A percentile compares a stretch with the other conserved stretches of the same genome.
Conservation (phyloP, 2,113 vertebrate species). For the Phalacrocorax carbo region DNA sequence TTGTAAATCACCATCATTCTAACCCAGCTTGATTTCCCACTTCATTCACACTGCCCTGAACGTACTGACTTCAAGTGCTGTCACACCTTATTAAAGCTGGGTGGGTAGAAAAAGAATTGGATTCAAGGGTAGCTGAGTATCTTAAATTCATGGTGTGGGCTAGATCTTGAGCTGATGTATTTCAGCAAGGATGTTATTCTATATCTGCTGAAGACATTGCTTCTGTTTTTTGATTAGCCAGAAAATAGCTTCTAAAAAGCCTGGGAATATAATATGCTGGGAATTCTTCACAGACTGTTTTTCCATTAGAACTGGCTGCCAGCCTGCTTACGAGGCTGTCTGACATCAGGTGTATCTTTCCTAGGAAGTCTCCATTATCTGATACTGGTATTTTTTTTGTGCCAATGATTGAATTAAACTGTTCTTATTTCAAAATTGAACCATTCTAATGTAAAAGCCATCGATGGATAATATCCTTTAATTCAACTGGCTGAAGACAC, state of each 20-base stretch:
- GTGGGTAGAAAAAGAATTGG: neutral
- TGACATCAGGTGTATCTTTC: constrained; percentile 61
- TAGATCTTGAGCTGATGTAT: neutral
- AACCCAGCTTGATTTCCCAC: neutral
- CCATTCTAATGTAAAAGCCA: constrained; percentile 26
- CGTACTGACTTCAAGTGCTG: neutral
- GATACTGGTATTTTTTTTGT: constrained; percentile 20
- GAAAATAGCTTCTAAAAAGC: constrained; percentile 38
- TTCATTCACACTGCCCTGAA: neutral
- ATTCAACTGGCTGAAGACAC: neutral
- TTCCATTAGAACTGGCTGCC: constrained; percentile 54
- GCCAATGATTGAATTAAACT: constrained; percentile 31
- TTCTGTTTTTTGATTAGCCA: constrained; percentile 45
- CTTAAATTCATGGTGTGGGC: neutral
- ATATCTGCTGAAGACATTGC: constrained; percentile 47
- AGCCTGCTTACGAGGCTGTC: constrained; percentile 35
- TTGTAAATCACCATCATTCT: neutral
- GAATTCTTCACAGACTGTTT: constrained; percentile 51
- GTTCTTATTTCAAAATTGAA: constrained; percentile 19
- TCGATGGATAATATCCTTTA: neutral
- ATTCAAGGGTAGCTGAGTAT: neutral
- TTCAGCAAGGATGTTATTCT: constrained; percentile 46
- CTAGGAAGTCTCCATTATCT: constrained; percentile 48
- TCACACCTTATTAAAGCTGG: neutral
- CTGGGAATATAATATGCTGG: constrained; percentile 62